phyloP scores from a whole-genome alignment of 2,113 vertebrate genomes.

The Tachycineta bicolor region DNA sequence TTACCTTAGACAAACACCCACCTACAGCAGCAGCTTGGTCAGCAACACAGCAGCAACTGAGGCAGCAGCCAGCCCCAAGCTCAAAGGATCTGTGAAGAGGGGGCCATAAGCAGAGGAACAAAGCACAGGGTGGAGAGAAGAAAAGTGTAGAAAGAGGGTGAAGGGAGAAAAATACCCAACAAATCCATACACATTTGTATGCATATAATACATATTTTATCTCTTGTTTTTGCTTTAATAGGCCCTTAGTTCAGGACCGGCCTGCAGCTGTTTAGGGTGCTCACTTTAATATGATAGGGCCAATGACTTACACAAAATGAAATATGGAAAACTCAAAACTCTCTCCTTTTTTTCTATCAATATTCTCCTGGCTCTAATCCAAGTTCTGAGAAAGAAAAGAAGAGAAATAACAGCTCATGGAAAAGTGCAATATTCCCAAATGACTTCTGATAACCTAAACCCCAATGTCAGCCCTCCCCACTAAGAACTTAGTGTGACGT shows the following conservation, averaged over 20 bases:
- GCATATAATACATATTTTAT: accelerated
- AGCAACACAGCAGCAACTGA: background rate
- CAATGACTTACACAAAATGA: background rate
- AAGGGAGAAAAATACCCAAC: background rate
- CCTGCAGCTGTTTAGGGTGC: background rate
- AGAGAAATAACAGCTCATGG: accelerated
- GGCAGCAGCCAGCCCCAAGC: background rate
- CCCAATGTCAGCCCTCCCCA: background rate
- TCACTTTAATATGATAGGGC: background rate
- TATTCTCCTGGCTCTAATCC: background rate
- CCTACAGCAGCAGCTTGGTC: background rate
- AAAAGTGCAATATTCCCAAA: accelerated
- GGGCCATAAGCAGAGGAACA: background rate
- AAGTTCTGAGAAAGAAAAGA: background rate
- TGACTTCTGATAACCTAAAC: background rate
- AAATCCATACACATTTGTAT: background rate
- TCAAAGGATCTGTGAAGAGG: background rate
- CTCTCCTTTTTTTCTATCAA: background rate
- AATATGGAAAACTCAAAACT: background rate
- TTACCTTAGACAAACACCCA: background rate
- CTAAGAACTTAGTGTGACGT: background rate
- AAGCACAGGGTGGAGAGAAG: background rate
- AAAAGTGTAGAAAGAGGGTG: accelerated
- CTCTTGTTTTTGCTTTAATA: background rate
- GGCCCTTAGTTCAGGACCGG: background rate